Evolutionary conservation across 2,113 vertebrate genomes (phyloP).

Genomic region (Lepus americanus): DNA sequence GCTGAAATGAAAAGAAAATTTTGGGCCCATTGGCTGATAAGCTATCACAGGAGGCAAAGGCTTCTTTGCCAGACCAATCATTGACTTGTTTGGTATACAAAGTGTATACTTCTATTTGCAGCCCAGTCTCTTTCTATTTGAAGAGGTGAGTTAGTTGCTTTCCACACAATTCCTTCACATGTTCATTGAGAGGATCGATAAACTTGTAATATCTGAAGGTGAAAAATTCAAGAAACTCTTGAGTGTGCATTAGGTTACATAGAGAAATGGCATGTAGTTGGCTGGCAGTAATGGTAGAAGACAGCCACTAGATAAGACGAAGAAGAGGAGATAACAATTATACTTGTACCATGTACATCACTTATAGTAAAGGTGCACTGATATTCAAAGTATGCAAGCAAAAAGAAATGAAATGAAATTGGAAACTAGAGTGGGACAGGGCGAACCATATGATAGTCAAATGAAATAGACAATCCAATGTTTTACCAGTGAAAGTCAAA

Average conservation of each 20-base stretch:
- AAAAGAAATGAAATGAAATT: neutral
- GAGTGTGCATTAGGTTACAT: neutral
- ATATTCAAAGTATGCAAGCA: neutral
- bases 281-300: neutral
- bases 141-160: neutral
- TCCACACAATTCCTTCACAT: neutral
- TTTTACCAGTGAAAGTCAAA: slow-evolving; percentile 29
- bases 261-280: neutral
- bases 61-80: neutral
- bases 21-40: neutral
- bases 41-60: neutral
- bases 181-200: neutral
- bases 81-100: neutral
- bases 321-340: neutral
- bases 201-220: neutral
- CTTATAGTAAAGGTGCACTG: neutral
- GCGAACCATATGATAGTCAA: neutral
- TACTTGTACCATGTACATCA: neutral
- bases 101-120: neutral
- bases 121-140: neutral
- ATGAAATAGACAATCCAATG: neutral
- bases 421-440: neutral
- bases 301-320: neutral
- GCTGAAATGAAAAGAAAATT: slow-evolving; percentile 53
- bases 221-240: neutral